Conservation (phyloP, 2,888 invertebrate genomes). For the Magallana nippona region DNA sequence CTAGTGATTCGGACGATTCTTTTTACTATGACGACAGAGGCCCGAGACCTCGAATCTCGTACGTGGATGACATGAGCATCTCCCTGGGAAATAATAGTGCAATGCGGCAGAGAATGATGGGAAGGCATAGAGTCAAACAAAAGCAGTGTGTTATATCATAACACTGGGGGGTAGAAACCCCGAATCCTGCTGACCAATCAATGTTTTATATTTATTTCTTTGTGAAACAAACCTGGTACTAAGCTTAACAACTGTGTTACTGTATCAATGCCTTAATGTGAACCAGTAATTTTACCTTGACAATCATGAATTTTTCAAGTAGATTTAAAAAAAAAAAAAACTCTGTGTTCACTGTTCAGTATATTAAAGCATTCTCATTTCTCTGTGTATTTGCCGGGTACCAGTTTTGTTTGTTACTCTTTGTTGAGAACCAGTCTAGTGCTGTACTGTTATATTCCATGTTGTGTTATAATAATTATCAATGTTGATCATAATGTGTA, state of each 20-base stretch:
- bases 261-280: neutral
- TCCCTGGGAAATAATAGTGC: slow-evolving; percentile 57
- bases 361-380: too few relatives aligned
- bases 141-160: slow-evolving; percentile 73
- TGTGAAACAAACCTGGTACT: slow-evolving; percentile 5
- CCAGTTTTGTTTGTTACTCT: neutral
- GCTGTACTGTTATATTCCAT: slow-evolving; percentile 30
- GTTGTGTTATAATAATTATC: slow-evolving; percentile 7
- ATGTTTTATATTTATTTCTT: slow-evolving; percentile 7
- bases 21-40: slow-evolving; percentile 89
- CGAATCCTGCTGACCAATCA: neutral
- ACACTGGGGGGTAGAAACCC: neutral
- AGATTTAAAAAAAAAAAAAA: neutral
- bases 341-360: too few relatives aligned
- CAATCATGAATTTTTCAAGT: slow-evolving; percentile 17
- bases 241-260: neutral
- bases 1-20: slow-evolving; percentile 88
- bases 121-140: slow-evolving; percentile 63
- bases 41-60: slow-evolving; percentile 89
- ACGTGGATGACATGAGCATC: slow-evolving; percentile 89
- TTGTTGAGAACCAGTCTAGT: slow-evolving; percentile 30
- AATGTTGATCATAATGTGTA: slow-evolving; percentile 24
- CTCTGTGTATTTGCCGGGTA: neutral
- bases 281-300: neutral
- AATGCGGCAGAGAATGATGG: slow-evolving; percentile 54